These are phyloP conservation scores for Aplochiton taeniatus DNA, from an alignment of 2,797 vertebrate genomes.

Conservation along the genomic window DNA sequence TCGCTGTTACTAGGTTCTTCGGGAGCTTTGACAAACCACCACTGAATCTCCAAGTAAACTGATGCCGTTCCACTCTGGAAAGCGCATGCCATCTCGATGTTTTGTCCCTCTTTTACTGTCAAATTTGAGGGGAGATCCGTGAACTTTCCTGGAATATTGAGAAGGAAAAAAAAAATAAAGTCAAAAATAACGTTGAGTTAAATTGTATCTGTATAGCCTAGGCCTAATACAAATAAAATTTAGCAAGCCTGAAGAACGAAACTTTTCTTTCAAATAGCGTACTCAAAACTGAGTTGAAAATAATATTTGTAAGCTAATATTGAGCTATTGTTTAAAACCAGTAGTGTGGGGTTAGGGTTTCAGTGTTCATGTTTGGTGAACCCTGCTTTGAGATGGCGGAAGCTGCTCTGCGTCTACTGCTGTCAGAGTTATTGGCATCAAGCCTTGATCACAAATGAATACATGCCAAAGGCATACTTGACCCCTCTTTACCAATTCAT, in stretches of 20 bases:
- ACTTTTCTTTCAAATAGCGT: not conserved
- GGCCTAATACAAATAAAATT: not conserved
- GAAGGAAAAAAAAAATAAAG: not conserved
- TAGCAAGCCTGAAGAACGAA: not conserved
- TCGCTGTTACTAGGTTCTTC: conserved; percentile 80
- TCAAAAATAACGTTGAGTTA: not conserved
- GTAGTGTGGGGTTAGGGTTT: not conserved
- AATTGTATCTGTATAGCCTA: not conserved
- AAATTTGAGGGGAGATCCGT: conserved; percentile 91
- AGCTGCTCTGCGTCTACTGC: not conserved
- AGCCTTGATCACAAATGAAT: not conserved
- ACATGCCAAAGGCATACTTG: too few relatives aligned
- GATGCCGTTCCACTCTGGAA: conserved; percentile 92
- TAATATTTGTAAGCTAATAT: not conserved
- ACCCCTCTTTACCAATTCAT: too few relatives aligned
- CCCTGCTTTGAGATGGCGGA: not conserved
- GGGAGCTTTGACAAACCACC: conserved; percentile 90
- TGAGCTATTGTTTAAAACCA: not conserved
- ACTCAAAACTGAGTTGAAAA: not conserved
- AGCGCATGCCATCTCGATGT: conserved; percentile 95
- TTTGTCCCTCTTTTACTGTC: conserved; percentile 91
- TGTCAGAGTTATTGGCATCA: conserved; percentile 2
- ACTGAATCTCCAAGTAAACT: conserved; percentile 94
- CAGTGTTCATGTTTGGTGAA: too few relatives aligned
- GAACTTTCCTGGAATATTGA: conserved; percentile 85